Evolutionary conservation across 2,113 vertebrate genomes (phyloP).

Genomic region (Gadus macrocephalus): DNA sequence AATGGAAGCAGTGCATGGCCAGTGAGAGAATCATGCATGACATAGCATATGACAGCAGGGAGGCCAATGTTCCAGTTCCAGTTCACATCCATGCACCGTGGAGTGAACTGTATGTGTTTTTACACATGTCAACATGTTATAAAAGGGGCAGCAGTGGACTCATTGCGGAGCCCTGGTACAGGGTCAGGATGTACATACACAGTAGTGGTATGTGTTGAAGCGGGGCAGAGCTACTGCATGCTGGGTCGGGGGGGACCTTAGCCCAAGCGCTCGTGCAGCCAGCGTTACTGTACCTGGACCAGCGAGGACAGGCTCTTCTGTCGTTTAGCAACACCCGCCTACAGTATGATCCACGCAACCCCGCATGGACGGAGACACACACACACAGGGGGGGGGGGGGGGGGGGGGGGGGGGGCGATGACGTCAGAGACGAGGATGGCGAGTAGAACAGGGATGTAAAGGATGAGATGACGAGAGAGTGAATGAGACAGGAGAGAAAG

Average conservation of each 20-base stretch:
- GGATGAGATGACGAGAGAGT: constrained; percentile 37
- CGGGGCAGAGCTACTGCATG: constrained; percentile 50
- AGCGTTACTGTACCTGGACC: constrained; percentile 79
- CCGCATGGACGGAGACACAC: constrained; percentile 56
- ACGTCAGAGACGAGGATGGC: constrained; percentile 37
- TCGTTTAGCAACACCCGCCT: constrained; percentile 73
- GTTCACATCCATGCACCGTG: constrained; percentile 46
- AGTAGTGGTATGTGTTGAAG: constrained; percentile 16
- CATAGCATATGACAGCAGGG: constrained; percentile 36
- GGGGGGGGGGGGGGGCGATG: constrained; percentile 42
- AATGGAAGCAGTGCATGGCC: constrained; percentile 35
- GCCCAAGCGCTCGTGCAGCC: constrained; percentile 58
- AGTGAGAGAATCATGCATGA: constrained; percentile 52
- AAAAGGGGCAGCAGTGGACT: constrained; percentile 9
- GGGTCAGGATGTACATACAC: neutral
- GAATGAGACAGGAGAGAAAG: constrained; percentile 8
- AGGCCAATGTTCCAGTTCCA: constrained; percentile 32
- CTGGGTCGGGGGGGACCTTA: constrained; percentile 45
- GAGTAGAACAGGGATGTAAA: constrained; percentile 59
- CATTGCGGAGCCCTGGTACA: constrained; percentile 28
- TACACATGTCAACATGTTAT: neutral
- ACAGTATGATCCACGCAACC: constrained; percentile 68
- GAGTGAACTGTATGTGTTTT: neutral
- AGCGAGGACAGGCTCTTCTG: constrained; percentile 74
- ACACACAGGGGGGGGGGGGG: constrained; percentile 47